Percentiles rank a stretch among this genome's conserved stretches.
Conservation (phyloP, 2,888 invertebrate genomes). For the Philhelius pedissequus region DNA sequence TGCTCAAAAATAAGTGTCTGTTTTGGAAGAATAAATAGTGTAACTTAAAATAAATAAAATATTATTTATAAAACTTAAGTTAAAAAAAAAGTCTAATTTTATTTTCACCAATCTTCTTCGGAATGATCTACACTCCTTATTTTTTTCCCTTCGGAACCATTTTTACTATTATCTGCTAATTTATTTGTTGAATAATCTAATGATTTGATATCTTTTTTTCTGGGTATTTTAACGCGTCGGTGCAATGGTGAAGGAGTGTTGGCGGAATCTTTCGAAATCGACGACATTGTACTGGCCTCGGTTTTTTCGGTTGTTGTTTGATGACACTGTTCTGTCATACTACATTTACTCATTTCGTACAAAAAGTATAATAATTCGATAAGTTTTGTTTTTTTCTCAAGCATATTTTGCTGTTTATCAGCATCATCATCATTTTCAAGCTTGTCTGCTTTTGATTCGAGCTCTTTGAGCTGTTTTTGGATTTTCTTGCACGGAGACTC, state of each 20-base stretch:
- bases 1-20: too few relatives aligned
- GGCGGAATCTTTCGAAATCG: not conserved
- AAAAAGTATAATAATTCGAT: slow-evolving; percentile 73
- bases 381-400: slow-evolving; percentile 70
- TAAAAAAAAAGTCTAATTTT: not conserved
- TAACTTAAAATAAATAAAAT: not conserved
- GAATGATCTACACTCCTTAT: not conserved
- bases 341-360: slow-evolving; percentile 70
- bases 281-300: not conserved
- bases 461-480: slow-evolving; percentile 39
- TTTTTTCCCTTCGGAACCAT: not conserved
- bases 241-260: not conserved
- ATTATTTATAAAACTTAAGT: not conserved
- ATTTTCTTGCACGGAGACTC: slow-evolving; percentile 36
- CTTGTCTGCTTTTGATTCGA: slow-evolving; percentile 13
- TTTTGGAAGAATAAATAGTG: not conserved
- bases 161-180: not conserved
- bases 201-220: slow-evolving; percentile 18
- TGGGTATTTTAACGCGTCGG: slow-evolving; percentile 28
- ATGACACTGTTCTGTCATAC: not conserved
- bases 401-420: not conserved
- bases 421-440: not conserved
- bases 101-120: slow-evolving; percentile 10
- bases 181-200: not conserved
- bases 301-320: not conserved